These are phyloP conservation scores for Aphelocoma californica DNA, from an alignment of 2,797 vertebrate genomes.

Conservation along the genomic window DNA sequence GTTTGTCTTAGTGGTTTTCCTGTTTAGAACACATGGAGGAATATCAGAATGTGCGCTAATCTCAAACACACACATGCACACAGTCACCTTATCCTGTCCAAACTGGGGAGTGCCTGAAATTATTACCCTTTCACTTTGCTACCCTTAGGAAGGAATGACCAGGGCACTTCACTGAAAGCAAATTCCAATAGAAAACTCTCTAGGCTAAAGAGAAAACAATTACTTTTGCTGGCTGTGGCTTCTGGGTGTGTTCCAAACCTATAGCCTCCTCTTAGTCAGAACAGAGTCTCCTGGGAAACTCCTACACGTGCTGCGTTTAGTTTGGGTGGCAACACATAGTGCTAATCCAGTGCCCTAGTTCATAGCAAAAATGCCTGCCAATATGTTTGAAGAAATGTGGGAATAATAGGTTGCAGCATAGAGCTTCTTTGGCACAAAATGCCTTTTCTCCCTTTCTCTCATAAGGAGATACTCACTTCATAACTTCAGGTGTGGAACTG, in stretches of 20 bases:
- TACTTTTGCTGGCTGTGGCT: constrained; percentile 6
- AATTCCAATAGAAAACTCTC: not conserved
- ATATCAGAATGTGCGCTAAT: not conserved
- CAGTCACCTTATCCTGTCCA: not conserved
- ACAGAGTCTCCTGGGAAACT: not conserved
- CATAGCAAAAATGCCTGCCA: not conserved
- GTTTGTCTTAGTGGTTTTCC: constrained; percentile 47
- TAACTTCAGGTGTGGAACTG: not conserved
- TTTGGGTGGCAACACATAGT: not conserved
- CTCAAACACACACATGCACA: not conserved
- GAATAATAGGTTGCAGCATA: not conserved
- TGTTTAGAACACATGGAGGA: constrained; percentile 46
- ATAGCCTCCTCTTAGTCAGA: not conserved
- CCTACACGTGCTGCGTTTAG: not conserved
- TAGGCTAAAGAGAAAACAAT: constrained; percentile 9
- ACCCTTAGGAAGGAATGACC: not conserved
- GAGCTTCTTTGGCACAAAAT: not conserved
- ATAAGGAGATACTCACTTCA: accelerated
- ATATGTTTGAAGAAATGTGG: not conserved
- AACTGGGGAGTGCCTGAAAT: constrained; percentile 24
- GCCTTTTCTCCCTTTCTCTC: not conserved
- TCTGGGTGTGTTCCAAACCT: constrained; percentile 1
- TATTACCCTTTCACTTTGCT: constrained; percentile 6
- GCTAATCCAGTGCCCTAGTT: not conserved
- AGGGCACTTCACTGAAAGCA: not conserved